Percentiles rank a stretch among this genome's conserved stretches.
phyloP scores from a whole-genome alignment of 2,113 vertebrate species.

The Carollia perspicillata region DNA sequence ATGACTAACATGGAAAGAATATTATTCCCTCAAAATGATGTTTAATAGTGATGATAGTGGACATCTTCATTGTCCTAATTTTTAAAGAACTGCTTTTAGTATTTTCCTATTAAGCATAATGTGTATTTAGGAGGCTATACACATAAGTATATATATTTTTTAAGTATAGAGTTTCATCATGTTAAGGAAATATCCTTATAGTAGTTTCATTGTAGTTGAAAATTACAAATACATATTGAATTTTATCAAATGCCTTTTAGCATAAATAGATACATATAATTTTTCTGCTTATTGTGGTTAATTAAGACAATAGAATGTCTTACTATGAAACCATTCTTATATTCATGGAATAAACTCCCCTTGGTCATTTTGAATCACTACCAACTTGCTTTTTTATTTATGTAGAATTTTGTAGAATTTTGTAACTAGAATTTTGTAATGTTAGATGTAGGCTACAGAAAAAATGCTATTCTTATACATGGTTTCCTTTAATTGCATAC shows the following conservation, averaged over 20 bases:
- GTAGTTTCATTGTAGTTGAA: neutral
- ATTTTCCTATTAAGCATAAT: neutral
- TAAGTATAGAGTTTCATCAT: neutral
- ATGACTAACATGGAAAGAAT: neutral
- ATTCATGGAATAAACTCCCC: neutral
- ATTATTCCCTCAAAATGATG: neutral
- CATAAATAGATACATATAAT: neutral
- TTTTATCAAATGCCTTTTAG: neutral
- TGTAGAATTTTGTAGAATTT: no score
- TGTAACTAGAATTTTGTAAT: neutral
- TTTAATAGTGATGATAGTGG: neutral
- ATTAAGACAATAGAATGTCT: neutral
- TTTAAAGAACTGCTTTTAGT: neutral
- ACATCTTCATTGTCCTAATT: conserved; percentile 29
- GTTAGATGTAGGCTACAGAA: neutral
- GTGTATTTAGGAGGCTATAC: neutral
- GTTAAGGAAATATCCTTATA: neutral
- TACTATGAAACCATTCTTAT: neutral
- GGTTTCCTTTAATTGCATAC: neutral
- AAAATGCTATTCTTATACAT: neutral
- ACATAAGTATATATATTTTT: neutral
- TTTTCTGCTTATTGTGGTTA: neutral
- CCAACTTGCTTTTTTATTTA: neutral
- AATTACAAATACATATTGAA: neutral
- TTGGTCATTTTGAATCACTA: neutral